phyloP scores from a whole-genome alignment of 2,888 invertebrate genomes.

The Carabus problematicus region DNA sequence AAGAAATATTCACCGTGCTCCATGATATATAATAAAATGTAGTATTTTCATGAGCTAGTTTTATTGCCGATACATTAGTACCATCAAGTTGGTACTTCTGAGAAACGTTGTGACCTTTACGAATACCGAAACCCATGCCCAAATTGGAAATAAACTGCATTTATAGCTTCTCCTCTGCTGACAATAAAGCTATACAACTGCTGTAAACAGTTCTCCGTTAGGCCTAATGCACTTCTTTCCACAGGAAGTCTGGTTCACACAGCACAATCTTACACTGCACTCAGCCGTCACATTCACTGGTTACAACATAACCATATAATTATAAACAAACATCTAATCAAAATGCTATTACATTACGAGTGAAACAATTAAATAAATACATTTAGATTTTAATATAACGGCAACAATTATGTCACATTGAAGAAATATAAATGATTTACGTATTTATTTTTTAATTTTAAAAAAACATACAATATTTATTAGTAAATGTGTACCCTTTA shows the following conservation, averaged over 20 bases:
- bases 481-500: too few relatives aligned
- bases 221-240: conserved; percentile 7
- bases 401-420: too few relatives aligned
- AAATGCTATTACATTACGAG: too few relatives aligned
- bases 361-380: too few relatives aligned
- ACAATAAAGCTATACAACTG: conserved; percentile 27
- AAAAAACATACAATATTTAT: too few relatives aligned
- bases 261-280: neutral
- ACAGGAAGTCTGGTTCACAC: conserved; percentile 3
- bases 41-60: too few relatives aligned
- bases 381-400: too few relatives aligned
- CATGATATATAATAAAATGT: neutral
- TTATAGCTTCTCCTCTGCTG: conserved; percentile 26
- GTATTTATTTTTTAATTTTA: neutral
- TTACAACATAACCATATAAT: too few relatives aligned
- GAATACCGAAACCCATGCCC: neutral
- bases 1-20: neutral
- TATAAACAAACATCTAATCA: too few relatives aligned
- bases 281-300: too few relatives aligned
- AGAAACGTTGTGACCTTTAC: conserved; percentile 20
- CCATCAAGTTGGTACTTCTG: conserved; percentile 13
- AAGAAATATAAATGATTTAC: too few relatives aligned
- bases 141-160: conserved; percentile 37
- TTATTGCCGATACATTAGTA: too few relatives aligned
- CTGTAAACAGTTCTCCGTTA: conserved; percentile 6